These are phyloP conservation scores for Podarcis lilfordi DNA, from an alignment of 2,797 vertebrate genomes.

Conservation along the genomic window DNA sequence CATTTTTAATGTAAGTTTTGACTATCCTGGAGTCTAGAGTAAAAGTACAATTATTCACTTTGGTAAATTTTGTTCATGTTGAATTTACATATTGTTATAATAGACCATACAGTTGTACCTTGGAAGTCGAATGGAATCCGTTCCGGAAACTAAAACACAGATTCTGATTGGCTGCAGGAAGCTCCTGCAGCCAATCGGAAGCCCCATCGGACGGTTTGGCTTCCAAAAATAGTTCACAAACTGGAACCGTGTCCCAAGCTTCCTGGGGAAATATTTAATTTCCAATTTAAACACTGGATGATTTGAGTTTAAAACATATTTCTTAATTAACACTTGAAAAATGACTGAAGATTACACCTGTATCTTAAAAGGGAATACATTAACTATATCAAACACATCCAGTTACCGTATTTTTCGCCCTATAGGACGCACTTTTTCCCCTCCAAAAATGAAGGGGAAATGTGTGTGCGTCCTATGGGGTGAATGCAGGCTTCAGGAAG, in stretches of 20 bases:
- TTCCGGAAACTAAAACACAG: too few species aligned
- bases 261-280: not conserved
- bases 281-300: not conserved
- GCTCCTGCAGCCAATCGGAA: too few species aligned
- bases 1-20: not conserved
- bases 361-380: not conserved
- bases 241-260: not conserved
- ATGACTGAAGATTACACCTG: not conserved
- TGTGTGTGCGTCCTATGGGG: too few species aligned
- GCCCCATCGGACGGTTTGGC: too few species aligned
- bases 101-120: too few species aligned
- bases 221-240: too few species aligned
- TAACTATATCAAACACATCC: not conserved
- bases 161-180: too few species aligned
- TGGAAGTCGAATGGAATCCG: too few species aligned
- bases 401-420: too few species aligned
- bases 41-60: not conserved
- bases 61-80: not conserved
- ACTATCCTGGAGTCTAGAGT: not conserved
- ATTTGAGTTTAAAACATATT: not conserved
- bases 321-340: not conserved
- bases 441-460: too few species aligned
- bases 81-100: not conserved
- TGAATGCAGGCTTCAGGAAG: too few species aligned
- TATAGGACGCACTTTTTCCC: too few species aligned